Evolutionary conservation across 2,113 vertebrate genomes (phyloP).

Genomic region (Heterotis niloticus): DNA sequence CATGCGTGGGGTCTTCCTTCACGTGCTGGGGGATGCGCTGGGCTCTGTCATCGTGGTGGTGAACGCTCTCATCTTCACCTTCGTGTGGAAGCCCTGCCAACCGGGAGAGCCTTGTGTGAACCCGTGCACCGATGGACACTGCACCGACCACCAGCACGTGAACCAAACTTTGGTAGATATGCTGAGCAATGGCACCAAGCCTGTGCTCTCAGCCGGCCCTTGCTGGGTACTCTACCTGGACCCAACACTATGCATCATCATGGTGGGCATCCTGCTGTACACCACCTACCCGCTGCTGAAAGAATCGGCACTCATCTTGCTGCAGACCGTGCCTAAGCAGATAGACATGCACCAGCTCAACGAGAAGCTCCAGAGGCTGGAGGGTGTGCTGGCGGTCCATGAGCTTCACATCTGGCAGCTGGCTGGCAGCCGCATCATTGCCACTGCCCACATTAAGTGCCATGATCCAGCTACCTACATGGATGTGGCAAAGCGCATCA

Average conservation of each 20-base stretch:
- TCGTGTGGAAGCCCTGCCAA: constrained; percentile 81
- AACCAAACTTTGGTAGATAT: constrained; percentile 64
- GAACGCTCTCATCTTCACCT: constrained; percentile 83
- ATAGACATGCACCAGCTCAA: constrained; percentile 86
- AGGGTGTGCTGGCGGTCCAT: constrained; percentile 90
- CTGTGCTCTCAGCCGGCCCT: constrained; percentile 66
- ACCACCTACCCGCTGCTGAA: constrained; percentile 94
- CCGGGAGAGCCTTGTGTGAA: constrained; percentile 69
- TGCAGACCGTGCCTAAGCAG: constrained; percentile 97
- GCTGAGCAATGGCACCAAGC: constrained; percentile 3
- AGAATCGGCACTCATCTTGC: constrained; percentile 95
- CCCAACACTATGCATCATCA: constrained; percentile 86
- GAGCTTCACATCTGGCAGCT: constrained; percentile 97
- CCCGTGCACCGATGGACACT: constrained; percentile 71
- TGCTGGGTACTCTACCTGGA: constrained; percentile 98
- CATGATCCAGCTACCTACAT: constrained; percentile 91
- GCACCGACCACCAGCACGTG: constrained; percentile 57
- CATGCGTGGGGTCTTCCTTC: constrained; percentile 97
- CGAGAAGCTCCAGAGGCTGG: constrained; percentile 75
- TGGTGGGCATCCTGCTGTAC: constrained; percentile 92
- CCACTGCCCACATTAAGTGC: constrained; percentile 97
- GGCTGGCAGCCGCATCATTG: constrained; percentile 94
- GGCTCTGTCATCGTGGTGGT: constrained; percentile 96
- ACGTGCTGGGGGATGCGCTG: constrained; percentile 92
- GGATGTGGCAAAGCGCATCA: constrained; percentile 95